Base-by-base conservation (phyloP, 2,888 invertebrate species). In the Aquatica leii region DNA sequence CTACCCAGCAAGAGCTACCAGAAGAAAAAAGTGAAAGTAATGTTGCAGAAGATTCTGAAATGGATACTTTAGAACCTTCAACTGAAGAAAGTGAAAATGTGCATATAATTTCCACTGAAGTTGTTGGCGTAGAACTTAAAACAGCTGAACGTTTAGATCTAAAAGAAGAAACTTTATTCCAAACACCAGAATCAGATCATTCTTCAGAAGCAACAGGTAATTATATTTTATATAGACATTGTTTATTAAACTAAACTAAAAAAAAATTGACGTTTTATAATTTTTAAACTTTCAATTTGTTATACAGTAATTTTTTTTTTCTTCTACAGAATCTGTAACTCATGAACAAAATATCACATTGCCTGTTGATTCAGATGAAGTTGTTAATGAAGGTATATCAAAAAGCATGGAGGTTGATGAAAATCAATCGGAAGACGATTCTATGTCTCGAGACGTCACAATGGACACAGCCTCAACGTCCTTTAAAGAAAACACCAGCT, bases 401-500 rank as follows among this genome's bases (percentile, higher is more conserved):
- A 24, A 46, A 46, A 46, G 4, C 14, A 17, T 15, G 15, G 46
- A 5, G 14, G 46, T 46, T 46, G 46, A 37, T 14, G 9, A 35
- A 12, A 51, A 52, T 21, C 40, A 37, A 14, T 56, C 41, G 11
- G 62, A 53, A 20, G 61, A 46, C 20, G 54, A 65, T 40, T 54
- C 53, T 1, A 18, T 17, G 53, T 49, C 61, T 24, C 17, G n/a
- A 5, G 53, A 65, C 40, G 31, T 35, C 37, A 17, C 24, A 20
- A 49, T 40, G 17, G 50, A 59, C n/a, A 37, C 6, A 1, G 51
- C 14, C 20, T 46, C 21, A 3, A 51, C 53, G 6, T 46, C 37
- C 9, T 49, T 50, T 17, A 56, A 56, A 59, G 69, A 71, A 50
- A 69, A 73, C 31, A 50, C 61, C 9, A 55, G 35, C 20, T 51